Evolutionary conservation across 2,797 vertebrate species (phyloP), one percentile per base, ranked within the genome.

Genomic region (Trachops cirrhosus): DNA sequence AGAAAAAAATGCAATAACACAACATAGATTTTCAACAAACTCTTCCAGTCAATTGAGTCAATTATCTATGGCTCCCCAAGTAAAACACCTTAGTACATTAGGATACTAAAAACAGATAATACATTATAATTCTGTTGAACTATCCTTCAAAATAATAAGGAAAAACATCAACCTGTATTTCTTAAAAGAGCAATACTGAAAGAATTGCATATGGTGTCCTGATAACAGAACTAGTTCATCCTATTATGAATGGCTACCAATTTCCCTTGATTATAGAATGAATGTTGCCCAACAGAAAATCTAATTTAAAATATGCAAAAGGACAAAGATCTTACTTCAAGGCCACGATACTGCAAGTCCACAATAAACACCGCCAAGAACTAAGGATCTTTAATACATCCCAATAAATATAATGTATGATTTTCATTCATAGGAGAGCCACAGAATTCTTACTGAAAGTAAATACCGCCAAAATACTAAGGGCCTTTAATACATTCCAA

Each of bases 231-330:
- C 22, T 64, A 93, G 24, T 71, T 89, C 64, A 85, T 67, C 73
- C 71, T 70, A 68, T 70, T 71, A 82, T 52, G 34, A 94, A 93
- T 78, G 41, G 64, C 22, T 82, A 79, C 34, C 80, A 88, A 37
- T 77, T 94, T 95, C 32, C 21, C 15, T 83, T 77, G 52, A 32
- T 91, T 59, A 73, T 46, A 80, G 46, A 96, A 94, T 70, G 32
- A 46, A 79, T 29, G 21, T 16, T 85, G 41, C n/a, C 44, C 82
- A 3, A 73, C 24, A 90, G 29, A 82, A 95, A 93, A 95, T 46
- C 50, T 59, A 68, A 75, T 74, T 73, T 89, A 87, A 93, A 95
- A 96, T 71, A 93, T 3, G 37, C 84, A 96, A 91, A 92, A 90
- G 19, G 26, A 93, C 73, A 89, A 86, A 89, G 26, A 48, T 37